Base-by-base conservation (phyloP, 2,113 vertebrate species). In the Aplodontia rufa region DNA sequence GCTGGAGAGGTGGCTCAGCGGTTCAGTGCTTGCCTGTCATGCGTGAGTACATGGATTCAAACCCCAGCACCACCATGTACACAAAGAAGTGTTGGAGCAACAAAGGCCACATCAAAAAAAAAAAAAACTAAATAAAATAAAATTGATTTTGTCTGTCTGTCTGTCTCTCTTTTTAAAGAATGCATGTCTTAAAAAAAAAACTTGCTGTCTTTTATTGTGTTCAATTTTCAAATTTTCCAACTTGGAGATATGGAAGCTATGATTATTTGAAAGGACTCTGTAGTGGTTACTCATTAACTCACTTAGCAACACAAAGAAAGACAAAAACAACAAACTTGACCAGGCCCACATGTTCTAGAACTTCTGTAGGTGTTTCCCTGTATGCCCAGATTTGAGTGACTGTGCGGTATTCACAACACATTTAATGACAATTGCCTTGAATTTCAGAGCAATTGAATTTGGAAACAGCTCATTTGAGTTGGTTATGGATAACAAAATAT, bases 211-310 rank as follows among this genome's bases (percentile, higher is more conserved):
- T 37, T 95, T 51, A 45, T 74, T 95, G 28, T 40, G 35, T 17
- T 92, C 75, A 30, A 16, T 90, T 93, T 95, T 91, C 53, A 87
- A 0, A 76, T 84, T 87, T 94, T 45, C 40, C 32, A 45, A 28
- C 42, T 10, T 76, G 37, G 42, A 94, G 75, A 86, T 93, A 37
- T 86, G 66, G 58, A 95, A 94, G 26, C 22, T n/a, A 53, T 93
- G 85, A 60, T 55, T 87, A 51, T 47, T 88, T 40, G 42, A 96
- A 88, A 66, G 42, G 86, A 60, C 10, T 64, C 30, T 47, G 37
- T 66, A 64, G 51, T 72, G 75, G 47, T 71, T 86, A 42, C 40
- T 93, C 17, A 51, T 79, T 95, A 74, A 86, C 93, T 97, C 49
- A 74, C 22, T 82, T 79, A 78, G n/a, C 69, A 93, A 74, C 22